These are phyloP conservation scores for Myotis davidii DNA, from an alignment of 2,113 vertebrate species.

Conservation along the genomic window DNA sequence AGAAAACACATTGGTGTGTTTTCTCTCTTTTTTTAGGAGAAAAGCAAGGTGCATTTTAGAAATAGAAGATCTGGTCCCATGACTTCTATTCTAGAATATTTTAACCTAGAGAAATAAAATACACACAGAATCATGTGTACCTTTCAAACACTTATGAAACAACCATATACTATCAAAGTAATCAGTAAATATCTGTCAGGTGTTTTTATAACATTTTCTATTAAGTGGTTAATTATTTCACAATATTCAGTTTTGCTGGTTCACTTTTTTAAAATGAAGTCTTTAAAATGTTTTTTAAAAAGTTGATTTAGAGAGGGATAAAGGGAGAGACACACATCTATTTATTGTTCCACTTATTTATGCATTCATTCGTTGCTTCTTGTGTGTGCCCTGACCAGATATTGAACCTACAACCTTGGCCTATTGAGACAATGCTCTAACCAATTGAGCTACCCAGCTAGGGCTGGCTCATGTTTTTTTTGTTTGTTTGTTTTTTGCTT, in stretches of 20 bases:
- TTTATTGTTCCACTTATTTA: not conserved
- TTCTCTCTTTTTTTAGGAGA: not conserved
- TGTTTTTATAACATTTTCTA: constrained; percentile 39
- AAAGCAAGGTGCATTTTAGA: not conserved
- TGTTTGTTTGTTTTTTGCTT: not conserved
- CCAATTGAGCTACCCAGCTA: not conserved
- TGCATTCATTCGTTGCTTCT: not conserved
- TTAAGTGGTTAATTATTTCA: not conserved
- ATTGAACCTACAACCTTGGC: not conserved
- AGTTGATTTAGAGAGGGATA: not conserved
- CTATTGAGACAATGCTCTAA: not conserved
- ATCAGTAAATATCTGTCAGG: not conserved
- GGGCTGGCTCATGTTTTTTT: not conserved
- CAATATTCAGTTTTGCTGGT: not conserved
- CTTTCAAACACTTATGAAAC: constrained; percentile 26
- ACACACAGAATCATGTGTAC: not conserved
- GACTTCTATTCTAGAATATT: not conserved
- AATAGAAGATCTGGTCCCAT: not conserved
- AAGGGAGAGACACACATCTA: not conserved
- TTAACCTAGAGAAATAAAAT: not conserved
- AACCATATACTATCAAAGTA: not conserved
- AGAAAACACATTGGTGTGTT: not conserved
- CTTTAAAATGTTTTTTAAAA: not conserved
- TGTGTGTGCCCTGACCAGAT: not conserved
- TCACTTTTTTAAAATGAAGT: not conserved